Percentiles rank a stretch among this genome's conserved stretches.
phyloP scores from a whole-genome alignment of 2,888 invertebrate genomes.

The Drosophila borealis region DNA sequence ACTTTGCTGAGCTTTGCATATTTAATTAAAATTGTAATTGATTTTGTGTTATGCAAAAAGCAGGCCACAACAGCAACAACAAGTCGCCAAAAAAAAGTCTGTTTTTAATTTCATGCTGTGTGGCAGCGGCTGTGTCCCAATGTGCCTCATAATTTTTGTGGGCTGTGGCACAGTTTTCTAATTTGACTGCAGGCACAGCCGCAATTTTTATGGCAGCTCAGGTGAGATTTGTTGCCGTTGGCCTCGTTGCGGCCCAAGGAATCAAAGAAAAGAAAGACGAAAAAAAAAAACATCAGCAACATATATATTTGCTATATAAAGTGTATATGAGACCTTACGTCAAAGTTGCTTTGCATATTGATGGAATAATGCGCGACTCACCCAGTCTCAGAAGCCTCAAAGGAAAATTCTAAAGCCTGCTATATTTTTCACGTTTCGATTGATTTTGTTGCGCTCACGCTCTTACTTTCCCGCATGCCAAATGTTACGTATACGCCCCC shows the following conservation, averaged over 20 bases:
- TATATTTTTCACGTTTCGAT: constrained; percentile 27
- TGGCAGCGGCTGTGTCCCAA: constrained; percentile 57
- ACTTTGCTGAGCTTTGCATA: constrained; percentile 70
- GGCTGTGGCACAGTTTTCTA: constrained; percentile 73
- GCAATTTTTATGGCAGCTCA: constrained; percentile 73
- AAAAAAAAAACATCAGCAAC: constrained; percentile 4
- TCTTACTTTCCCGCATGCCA: constrained; percentile 38
- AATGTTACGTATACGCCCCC: constrained; percentile 47
- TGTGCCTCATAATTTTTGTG: constrained; percentile 73
- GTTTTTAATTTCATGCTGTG: constrained; percentile 74
- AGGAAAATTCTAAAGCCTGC: constrained; percentile 34
- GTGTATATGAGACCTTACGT: constrained; percentile 51
- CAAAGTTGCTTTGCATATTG: constrained; percentile 66
- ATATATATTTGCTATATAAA: constrained; percentile 12
- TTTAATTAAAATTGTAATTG: constrained; percentile 82
- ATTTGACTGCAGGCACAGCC: constrained; percentile 63
- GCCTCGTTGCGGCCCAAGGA: constrained; percentile 57
- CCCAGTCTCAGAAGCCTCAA: constrained; percentile 18
- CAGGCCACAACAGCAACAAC: constrained; percentile 53
- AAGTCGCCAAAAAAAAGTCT: constrained; percentile 71
- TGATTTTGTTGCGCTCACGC: constrained; percentile 38
- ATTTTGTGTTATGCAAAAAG: constrained; percentile 80
- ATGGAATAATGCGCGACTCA: constrained; percentile 47
- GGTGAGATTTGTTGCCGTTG: constrained; percentile 70
- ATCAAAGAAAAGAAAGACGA: constrained; percentile 20